Conservation (phyloP, 2,797 vertebrate genomes). For the Luscinia megarhynchos region DNA sequence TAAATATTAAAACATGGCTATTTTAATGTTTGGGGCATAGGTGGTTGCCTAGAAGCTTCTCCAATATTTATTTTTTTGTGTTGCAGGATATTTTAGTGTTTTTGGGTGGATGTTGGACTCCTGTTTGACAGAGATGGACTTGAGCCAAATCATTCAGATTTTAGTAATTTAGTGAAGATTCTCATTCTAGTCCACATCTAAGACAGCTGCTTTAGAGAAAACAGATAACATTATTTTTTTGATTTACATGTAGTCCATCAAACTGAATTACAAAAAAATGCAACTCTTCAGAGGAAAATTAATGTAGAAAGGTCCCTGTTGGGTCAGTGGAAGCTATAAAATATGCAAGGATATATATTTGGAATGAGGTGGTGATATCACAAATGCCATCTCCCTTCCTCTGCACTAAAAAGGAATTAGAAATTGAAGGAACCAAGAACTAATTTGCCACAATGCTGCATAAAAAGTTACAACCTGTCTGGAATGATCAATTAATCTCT, state of each 20-base stretch:
- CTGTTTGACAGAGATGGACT: not conserved
- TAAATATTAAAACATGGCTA: accelerated
- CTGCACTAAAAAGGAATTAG: not conserved
- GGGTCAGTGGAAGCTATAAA: not conserved
- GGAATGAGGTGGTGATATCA: not conserved
- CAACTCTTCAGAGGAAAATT: not conserved
- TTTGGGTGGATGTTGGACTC: not conserved
- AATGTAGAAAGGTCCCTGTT: not conserved
- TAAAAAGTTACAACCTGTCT: not conserved
- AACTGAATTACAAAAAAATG: not conserved
- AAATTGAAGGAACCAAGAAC: not conserved
- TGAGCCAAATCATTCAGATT: not conserved
- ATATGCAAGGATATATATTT: not conserved
- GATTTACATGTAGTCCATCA: not conserved
- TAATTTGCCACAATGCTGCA: not conserved
- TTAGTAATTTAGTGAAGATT: not conserved
- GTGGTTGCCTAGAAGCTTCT: not conserved
- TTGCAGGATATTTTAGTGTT: not conserved
- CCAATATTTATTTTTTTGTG: not conserved
- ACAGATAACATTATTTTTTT: not conserved
- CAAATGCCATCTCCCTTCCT: not conserved
- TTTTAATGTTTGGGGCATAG: not conserved
- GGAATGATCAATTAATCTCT: not conserved
- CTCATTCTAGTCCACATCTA: not conserved
- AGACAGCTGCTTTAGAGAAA: not conserved